Evolutionary conservation across 2,888 invertebrate genomes (phyloP).

Genomic region (Nomada lathburiana): DNA sequence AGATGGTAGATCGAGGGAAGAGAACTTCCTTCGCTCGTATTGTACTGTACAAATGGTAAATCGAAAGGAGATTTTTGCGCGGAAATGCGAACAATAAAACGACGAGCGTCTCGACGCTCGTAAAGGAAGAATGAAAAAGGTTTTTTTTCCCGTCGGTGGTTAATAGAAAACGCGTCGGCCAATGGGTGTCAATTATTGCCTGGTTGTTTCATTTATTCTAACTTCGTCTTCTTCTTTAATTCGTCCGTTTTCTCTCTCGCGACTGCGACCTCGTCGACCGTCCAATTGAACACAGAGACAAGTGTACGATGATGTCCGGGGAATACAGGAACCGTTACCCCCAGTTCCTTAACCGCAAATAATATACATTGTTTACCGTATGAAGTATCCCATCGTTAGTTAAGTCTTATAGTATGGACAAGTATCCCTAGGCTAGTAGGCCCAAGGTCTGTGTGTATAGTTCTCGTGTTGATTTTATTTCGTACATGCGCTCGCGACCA

Average conservation of each 20-base stretch:
- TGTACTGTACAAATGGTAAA: conserved; percentile 56
- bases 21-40: conserved; percentile 45
- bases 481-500: conserved; percentile 53
- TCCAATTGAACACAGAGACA: conserved; percentile 76
- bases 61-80: conserved; percentile 21
- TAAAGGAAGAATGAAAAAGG: conserved; percentile 35
- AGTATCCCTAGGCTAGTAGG: conserved; percentile 82
- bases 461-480: conserved; percentile 71
- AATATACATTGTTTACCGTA: conserved; percentile 81
- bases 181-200: conserved; percentile 21
- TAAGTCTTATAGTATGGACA: conserved; percentile 84
- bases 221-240: conserved; percentile 5
- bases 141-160: not conserved
- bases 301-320: conserved; percentile 78
- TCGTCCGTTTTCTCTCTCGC: conserved; percentile 11
- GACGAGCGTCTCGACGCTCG: not conserved
- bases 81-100: not conserved
- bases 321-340: conserved; percentile 81
- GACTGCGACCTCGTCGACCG: conserved; percentile 69
- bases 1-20: conserved; percentile 30
- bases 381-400: conserved; percentile 82
- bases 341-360: conserved; percentile 80
- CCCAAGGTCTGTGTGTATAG: conserved; percentile 78
- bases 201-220: conserved; percentile 31
- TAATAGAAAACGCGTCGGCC: conserved; percentile 28